Evolutionary conservation across 1,140 invertebrate species (phyloP).

Genomic region (Sarcophaga peregrina): DNA sequence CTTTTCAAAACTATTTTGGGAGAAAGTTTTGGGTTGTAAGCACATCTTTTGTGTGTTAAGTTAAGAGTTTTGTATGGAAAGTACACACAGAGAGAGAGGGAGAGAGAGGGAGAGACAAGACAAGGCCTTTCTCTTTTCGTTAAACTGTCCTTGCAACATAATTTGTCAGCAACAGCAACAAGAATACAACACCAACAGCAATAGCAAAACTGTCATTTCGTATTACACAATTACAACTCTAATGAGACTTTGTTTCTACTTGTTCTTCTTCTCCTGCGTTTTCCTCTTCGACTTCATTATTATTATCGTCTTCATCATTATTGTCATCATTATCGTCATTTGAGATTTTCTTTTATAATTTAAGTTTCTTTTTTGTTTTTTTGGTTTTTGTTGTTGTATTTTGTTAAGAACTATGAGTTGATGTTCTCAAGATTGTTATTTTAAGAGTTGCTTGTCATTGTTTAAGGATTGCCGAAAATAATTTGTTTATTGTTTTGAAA

Average conservation of each 20-base stretch:
- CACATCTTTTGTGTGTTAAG: conserved; percentile 25
- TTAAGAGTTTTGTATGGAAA: background rate
- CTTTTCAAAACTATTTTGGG: background rate
- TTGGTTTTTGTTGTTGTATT: background rate
- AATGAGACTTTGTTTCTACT: conserved; percentile 14
- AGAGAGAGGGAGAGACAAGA: too few relatives aligned
- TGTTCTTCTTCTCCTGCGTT: background rate
- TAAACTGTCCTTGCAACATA: background rate
- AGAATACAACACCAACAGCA: background rate
- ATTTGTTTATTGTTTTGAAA: conserved; percentile 40
- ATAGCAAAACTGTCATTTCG: conserved; percentile 18
- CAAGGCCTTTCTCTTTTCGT: background rate
- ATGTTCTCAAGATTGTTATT: background rate
- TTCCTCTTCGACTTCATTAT: background rate
- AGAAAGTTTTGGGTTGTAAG: background rate
- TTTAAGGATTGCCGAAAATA: conserved; percentile 28
- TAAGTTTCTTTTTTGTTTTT: background rate
- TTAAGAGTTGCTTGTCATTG: background rate
- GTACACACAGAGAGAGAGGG: too few relatives aligned
- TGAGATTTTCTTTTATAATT: background rate
- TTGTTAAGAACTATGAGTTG: background rate
- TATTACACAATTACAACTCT: conserved; percentile 10
- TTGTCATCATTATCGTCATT: too few relatives aligned
- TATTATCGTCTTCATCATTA: too few relatives aligned
- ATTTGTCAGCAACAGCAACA: conserved; percentile 21